Conservation (phyloP, 2,113 vertebrate species). For the Brienomyrus longianalis region DNA sequence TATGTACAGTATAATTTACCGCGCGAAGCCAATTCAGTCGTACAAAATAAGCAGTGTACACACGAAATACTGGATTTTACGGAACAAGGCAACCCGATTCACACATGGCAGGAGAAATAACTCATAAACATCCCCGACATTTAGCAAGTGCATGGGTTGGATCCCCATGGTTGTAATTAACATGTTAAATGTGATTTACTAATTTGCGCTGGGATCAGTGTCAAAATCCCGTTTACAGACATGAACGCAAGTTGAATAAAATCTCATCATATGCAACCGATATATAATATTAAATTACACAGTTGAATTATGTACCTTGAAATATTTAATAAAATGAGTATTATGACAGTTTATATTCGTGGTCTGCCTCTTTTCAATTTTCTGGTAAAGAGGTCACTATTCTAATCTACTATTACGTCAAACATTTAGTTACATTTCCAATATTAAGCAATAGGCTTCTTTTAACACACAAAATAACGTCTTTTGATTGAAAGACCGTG, state of each 20-base stretch:
- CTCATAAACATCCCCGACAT: neutral
- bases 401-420: neutral
- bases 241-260: neutral
- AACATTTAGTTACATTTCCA: neutral
- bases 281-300: neutral
- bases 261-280: neutral
- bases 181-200: neutral
- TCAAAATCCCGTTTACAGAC: constrained; percentile 2
- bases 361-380: neutral
- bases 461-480: neutral
- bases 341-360: neutral
- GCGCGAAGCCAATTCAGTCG: neutral
- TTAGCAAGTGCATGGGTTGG: constrained; percentile 1
- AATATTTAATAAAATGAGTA: neutral
- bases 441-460: neutral
- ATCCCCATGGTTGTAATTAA: constrained; percentile 7
- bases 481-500: neutral
- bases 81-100: neutral
- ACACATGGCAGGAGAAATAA: neutral
- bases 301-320: neutral
- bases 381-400: neutral
- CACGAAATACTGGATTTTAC: neutral
- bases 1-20: neutral
- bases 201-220: neutral
- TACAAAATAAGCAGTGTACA: neutral